Evolutionary conservation across 2,113 vertebrate genomes (phyloP).

Genomic region (Hemichromis elongatus): DNA sequence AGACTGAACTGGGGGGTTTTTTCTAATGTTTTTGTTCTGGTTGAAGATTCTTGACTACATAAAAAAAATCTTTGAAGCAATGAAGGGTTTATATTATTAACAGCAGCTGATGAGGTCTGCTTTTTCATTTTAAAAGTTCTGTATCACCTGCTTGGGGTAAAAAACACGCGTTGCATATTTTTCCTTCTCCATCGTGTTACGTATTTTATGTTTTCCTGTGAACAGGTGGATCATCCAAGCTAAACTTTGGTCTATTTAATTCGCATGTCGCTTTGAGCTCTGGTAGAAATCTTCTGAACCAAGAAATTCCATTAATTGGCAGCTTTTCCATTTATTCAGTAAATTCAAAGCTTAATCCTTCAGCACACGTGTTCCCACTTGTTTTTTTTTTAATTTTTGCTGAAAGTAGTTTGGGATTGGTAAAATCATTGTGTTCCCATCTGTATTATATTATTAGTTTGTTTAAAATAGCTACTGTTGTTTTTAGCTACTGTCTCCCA

Average conservation of each 20-base stretch:
- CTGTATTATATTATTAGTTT: background rate
- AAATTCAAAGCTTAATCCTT: background rate
- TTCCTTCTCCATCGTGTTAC: background rate
- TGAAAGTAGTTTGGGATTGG: background rate
- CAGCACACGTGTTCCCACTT: background rate
- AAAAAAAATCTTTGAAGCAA: background rate
- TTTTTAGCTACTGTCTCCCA: background rate
- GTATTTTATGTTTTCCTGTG: background rate
- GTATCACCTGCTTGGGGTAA: background rate
- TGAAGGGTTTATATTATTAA: background rate
- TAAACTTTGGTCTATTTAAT: background rate
- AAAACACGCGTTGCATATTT: background rate
- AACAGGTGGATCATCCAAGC: background rate
- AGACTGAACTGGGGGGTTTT: background rate
- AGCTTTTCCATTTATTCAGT: background rate
- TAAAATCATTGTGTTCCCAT: background rate
- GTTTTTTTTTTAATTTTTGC: too few relatives aligned
- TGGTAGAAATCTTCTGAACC: background rate
- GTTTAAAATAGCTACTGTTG: background rate
- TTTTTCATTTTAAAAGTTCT: background rate
- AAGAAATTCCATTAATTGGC: background rate
- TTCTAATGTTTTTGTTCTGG: background rate
- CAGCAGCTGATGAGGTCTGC: background rate
- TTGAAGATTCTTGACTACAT: background rate
- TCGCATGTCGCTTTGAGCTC: background rate